phyloP scores from a whole-genome alignment of 2,888 invertebrate genomes.

The Folsomia manolachei region DNA sequence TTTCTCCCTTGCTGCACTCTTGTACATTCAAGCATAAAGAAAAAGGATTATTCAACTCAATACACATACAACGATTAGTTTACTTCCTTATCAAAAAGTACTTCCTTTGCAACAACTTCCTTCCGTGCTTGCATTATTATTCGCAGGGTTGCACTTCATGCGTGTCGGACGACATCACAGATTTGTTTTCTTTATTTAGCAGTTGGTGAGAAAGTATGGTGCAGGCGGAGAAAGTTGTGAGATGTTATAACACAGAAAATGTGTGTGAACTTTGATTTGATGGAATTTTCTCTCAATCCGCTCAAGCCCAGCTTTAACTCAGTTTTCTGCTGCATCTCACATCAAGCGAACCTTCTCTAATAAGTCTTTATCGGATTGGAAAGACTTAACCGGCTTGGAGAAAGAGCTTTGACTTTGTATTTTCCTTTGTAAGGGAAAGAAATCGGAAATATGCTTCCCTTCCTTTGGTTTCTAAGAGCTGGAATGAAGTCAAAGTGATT shows the following conservation, averaged over 20 bases:
- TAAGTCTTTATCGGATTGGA: slow-evolving; percentile 10
- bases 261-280: not conserved
- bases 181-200: too few relatives aligned
- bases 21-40: not conserved
- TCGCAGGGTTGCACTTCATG: not conserved
- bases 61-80: not conserved
- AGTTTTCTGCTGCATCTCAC: too few relatives aligned
- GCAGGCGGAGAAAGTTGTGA: not conserved
- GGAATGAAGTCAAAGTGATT: not conserved
- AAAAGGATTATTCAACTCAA: not conserved
- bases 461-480: not conserved
- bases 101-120: not conserved
- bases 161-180: not conserved
- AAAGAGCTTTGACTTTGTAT: not conserved
- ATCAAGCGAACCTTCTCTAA: too few relatives aligned
- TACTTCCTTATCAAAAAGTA: too few relatives aligned
- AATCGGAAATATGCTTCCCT: not conserved
- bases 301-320: not conserved
- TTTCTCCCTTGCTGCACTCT: not conserved
- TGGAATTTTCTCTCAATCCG: not conserved
- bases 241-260: too few relatives aligned
- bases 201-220: not conserved
- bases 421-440: not conserved
- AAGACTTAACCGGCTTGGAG: not conserved
- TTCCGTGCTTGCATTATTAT: not conserved